Base-by-base conservation (phyloP, 2,113 vertebrate species). In the Casuarius casuarius region DNA sequence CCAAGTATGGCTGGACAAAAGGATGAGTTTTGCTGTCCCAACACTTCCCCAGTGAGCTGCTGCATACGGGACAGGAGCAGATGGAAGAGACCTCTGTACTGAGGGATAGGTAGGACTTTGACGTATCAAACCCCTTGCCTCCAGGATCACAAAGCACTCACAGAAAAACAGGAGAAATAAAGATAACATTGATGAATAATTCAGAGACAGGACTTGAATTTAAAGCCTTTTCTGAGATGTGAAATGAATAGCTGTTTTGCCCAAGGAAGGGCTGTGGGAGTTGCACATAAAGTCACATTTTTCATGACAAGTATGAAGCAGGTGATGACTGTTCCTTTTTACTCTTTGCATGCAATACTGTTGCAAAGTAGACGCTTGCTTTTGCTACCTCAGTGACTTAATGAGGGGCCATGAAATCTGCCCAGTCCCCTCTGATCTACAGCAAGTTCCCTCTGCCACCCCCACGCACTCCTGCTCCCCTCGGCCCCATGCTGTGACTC, bases 111-210 rank as follows among this genome's bases (percentile, higher is more conserved):
- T 31, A 81, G 40, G 63, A 85, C 28, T 80, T 62, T 11, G 63
- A 31, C 14, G 42, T 52, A 66, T 42, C 78, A 75, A 71, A 80
- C 77, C 75, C 46, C 25, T 66, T 0, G 0, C 17, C 75, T 67
- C 46, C 68, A 68, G 76, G 40, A 85, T 85, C 59, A 84, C 67
- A 90, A 54, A 59, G 20, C 3, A 0, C 76, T 92, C 75, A 44
- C 65, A 51, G 49, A 54, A 59, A 72, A 94, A 22, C 21, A 62
- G 28, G n/a, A 92, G 71, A 73, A 89, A 79, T 80, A 77, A 91
- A 90, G 68, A 38, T 38, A 40, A 19, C 25, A 74, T 33, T 81
- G 59, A 94, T 90, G n/a, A 97, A 90, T 92, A 90, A 91, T 94
- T 88, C 82, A 92, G 83, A 80, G 42, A 73, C 63, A 67, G 89